These are phyloP conservation scores for Potorous gilbertii DNA, from an alignment of 2,797 vertebrate genomes.

Conservation along the genomic window DNA sequence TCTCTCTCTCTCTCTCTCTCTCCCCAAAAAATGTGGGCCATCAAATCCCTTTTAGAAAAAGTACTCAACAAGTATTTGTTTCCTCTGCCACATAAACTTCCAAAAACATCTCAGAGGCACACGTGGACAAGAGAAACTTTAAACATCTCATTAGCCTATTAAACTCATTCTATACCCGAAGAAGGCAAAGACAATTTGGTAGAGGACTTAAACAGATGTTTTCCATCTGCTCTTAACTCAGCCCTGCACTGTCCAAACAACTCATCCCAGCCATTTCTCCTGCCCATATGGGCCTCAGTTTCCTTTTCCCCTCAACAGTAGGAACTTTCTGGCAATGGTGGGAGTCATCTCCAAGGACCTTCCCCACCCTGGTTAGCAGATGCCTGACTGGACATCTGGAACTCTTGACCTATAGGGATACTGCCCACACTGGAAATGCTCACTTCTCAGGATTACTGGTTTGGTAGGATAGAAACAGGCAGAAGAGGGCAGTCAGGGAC, in stretches of 20 bases:
- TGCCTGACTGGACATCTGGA: background rate
- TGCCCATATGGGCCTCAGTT: background rate
- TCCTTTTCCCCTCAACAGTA: background rate
- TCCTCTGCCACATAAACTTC: slow-evolving; percentile 51
- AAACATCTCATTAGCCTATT: background rate
- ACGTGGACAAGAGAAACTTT: background rate
- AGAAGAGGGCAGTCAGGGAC: background rate
- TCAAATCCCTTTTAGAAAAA: background rate
- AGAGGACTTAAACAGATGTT: background rate
- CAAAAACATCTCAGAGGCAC: background rate
- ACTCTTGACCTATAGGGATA: background rate
- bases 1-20: background rate
- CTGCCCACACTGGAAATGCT: background rate
- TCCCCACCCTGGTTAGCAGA: background rate
- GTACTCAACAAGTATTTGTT: background rate
- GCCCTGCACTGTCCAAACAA: background rate
- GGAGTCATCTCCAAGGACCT: background rate
- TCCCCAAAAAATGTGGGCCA: background rate
- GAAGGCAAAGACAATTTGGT: background rate
- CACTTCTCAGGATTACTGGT: background rate
- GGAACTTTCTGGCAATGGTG: background rate
- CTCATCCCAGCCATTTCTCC: background rate
- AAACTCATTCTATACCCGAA: background rate
- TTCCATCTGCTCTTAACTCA: background rate
- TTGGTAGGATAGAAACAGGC: background rate